These are phyloP conservation scores for Eupsilia transversa DNA, from an alignment of 2,888 invertebrate species.

Conservation along the genomic window DNA sequence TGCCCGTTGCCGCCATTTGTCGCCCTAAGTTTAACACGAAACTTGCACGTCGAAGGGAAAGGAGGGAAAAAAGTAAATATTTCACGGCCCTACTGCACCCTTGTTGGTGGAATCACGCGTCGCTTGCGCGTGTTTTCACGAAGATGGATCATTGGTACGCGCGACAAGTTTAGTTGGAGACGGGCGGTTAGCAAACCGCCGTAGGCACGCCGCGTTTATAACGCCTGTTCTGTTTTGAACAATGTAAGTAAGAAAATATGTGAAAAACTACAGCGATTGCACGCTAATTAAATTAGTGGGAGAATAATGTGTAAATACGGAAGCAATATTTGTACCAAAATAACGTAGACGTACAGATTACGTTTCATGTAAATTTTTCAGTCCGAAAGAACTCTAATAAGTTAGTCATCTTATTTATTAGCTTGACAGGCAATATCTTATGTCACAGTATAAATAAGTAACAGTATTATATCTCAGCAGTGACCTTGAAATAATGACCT, in stretches of 20 bases:
- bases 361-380: neutral
- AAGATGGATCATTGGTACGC: slow-evolving; percentile 87
- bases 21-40: slow-evolving; percentile 84
- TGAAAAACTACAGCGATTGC: neutral
- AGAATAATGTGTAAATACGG: neutral
- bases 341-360: neutral
- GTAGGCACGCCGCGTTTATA: slow-evolving; percentile 37
- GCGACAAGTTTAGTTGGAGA: slow-evolving; percentile 71
- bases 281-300: neutral
- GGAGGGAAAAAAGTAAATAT: slow-evolving; percentile 86
- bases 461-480: no score
- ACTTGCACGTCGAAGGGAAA: slow-evolving; percentile 78
- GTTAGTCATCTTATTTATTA: neutral
- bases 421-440: neutral
- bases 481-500: no score
- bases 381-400: neutral
- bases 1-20: slow-evolving; percentile 77
- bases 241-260: neutral
- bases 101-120: slow-evolving; percentile 89
- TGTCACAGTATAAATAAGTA: no score
- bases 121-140: slow-evolving; percentile 87
- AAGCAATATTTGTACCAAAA: neutral
- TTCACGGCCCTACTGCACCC: slow-evolving; percentile 84
- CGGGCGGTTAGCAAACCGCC: slow-evolving; percentile 68
- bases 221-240: neutral